Conservation (phyloP, 64 coral and sea anemone genomes). For the Actinia tenebrosa region DNA sequence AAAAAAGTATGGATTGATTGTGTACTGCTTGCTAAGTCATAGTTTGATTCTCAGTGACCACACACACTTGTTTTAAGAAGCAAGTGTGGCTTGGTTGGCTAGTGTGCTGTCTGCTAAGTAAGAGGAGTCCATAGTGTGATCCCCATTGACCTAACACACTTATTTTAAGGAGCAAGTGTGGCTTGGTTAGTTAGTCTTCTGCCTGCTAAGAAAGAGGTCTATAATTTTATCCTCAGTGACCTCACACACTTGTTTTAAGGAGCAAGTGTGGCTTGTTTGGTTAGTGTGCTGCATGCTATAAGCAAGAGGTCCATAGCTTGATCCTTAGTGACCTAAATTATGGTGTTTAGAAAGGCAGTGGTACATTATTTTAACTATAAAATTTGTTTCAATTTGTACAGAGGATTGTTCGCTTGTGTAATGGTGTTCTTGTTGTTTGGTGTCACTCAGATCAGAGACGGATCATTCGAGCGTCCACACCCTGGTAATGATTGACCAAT, state of each 20-base stretch:
- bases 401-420: slow-evolving; percentile 74
- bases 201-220: too few relatives aligned
- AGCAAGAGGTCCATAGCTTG: too few relatives aligned
- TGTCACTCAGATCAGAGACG: slow-evolving; percentile 87
- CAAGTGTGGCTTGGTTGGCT: neutral
- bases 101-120: neutral
- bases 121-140: neutral
- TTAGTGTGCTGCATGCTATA: neutral
- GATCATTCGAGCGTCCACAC: slow-evolving; percentile 84
- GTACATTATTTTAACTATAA: neutral
- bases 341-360: too few relatives aligned
- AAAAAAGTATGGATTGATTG: neutral
- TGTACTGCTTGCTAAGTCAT: neutral
- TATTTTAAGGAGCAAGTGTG: too few relatives aligned
- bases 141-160: neutral
- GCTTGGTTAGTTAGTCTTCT: too few relatives aligned
- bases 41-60: neutral
- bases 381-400: slow-evolving; percentile 12
- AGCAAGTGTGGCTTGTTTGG: neutral
- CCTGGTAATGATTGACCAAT: slow-evolving; percentile 41
- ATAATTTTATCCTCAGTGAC: too few relatives aligned
- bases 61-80: too few relatives aligned
- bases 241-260: neutral
- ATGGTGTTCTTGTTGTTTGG: slow-evolving; percentile 88
- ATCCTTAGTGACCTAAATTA: too few relatives aligned